Evolutionary conservation across 2,888 invertebrate species (phyloP), one percentile per base, ranked within the genome.

Genomic region (Troglohyphantes excavatus): DNA sequence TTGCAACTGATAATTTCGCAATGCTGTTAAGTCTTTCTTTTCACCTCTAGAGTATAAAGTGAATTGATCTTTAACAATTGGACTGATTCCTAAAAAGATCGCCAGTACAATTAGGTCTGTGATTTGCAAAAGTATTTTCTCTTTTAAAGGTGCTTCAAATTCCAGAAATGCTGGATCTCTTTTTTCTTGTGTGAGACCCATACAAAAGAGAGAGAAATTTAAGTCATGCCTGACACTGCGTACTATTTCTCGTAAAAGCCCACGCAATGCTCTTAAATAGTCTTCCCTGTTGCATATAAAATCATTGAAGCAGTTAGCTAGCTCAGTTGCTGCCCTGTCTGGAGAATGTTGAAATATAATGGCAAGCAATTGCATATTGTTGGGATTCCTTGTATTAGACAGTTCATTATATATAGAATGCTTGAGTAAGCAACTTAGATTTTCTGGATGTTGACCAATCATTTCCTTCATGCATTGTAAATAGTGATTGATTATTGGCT

Each of bases 371-470:
- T 97, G 96, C 96, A 98, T 97, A 94, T 99, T 99, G 94, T 98
- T 98, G 0, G 98, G 97, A 94, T 98, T 98, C 89, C 98, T 95
- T 93, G 96, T 96, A 13, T 93, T 93, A 0, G 98, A 98, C 91
- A 99, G 94, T 94, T 99, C 99, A 94, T 99, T 99, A 94, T 97
- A 98, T 87, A 99, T 96, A 0, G 98, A 97, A 93, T 97, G 97
- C 92, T 97, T 98, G 92, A 99, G 94, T 90, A 98, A 95, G 43
- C 97, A 96, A 89, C 96, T 95, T 81, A 98, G 94, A 93, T 98
- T 97, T 27, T 97, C 97, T 0, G 96, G 96, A 93, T 97, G 97
- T 78, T 97, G 95, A 17, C 95, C 95, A 63, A 99, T 96, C 95
- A 99, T 95, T 94, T 99, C 98, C 92, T 95, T 95, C 76, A 98